Base-by-base conservation (phyloP, 2,113 vertebrate genomes). In the Tamias sibiricus region DNA sequence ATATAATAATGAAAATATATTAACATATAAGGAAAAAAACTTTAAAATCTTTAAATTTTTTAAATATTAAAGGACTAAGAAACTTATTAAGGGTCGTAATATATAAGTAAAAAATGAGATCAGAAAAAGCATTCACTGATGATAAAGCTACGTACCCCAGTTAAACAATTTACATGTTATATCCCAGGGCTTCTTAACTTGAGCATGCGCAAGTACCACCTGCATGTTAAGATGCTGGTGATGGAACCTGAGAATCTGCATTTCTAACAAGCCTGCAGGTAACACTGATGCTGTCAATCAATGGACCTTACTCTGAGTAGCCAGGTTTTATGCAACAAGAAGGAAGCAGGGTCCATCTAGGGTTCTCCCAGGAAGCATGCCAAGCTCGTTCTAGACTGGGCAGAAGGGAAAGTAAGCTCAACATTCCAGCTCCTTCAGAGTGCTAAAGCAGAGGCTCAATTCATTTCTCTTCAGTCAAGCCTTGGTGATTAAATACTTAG, bases 1-100 rank as follows among this genome's bases (percentile, higher is more conserved):
- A 83, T 62, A 84, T 85, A 42, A 62, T 40, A 84, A 42, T 82
- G 22, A 62, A 24, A n/a, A 64, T 22, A 4, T 49, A 49, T 47
- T n/a, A 6, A 59, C n/a, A 81, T 91, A 68, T 68, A 47, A 26
- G 52, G 37, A 57, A 87, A 66, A 82, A 49, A 84, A 88, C 40
- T 85, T 95, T 85, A 57, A 90, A 90, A 59, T 52, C 47, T 87
- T 87, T 87, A 77, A 32, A 77, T 77, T 71, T 66, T 81, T 87
- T 71, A 87, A 90, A 86, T 68, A 30, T 74, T 54, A 94, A 82
- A 66, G 49, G 52, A 62, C 24, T 62, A 62, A 59, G 54, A 88
- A 69, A 8, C 13, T 71, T 54, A 40, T 66, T 72, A 90, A 92
- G 66, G 72, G 6, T 49, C 42, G 72, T 76, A 59, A 74, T 37